Evolutionary conservation across 2,888 invertebrate genomes (phyloP).

Genomic region (Eledona agricola): DNA sequence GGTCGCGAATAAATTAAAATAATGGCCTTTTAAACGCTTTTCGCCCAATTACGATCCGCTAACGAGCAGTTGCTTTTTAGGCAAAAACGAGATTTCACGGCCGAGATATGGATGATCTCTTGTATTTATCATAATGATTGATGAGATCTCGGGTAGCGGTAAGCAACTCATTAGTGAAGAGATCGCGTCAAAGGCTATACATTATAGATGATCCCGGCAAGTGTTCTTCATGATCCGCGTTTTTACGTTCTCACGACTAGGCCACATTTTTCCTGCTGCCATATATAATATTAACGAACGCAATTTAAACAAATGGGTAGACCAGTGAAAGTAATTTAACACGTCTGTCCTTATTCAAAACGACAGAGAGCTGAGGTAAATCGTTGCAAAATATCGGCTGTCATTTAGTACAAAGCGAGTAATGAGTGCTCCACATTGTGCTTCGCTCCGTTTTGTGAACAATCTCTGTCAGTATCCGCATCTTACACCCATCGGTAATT

Average conservation of each 20-base stretch:
- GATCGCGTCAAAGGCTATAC: constrained; percentile 32
- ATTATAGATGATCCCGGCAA: constrained; percentile 31
- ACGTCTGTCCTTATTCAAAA: constrained; percentile 31
- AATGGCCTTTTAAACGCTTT: constrained; percentile 17
- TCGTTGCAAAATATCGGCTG: constrained; percentile 43
- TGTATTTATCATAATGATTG: constrained; percentile 31
- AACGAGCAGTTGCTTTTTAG: constrained; percentile 12
- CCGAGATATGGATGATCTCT: constrained; percentile 24
- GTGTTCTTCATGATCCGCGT: constrained; percentile 29
- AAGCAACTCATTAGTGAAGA: constrained; percentile 31
- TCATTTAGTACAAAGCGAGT: constrained; percentile 39
- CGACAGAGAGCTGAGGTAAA: constrained; percentile 27
- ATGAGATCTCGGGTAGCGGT: constrained; percentile 29
- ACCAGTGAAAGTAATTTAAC: constrained; percentile 30
- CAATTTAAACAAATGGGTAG: constrained; percentile 20
- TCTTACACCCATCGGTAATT: too few species aligned
- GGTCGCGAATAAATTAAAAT: constrained; percentile 21
- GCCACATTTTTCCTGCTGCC: constrained; percentile 5
- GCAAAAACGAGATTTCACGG: constrained; percentile 10
- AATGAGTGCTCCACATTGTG: constrained; percentile 42
- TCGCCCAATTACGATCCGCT: constrained; percentile 6
- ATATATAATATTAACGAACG: constrained; percentile 5
- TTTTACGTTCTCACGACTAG: constrained; percentile 25
- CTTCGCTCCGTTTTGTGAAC: constrained; percentile 13
- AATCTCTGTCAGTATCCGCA: too few species aligned